Evolutionary conservation across 2,797 vertebrate species (phyloP).

Genomic region (Varecia variegata): DNA sequence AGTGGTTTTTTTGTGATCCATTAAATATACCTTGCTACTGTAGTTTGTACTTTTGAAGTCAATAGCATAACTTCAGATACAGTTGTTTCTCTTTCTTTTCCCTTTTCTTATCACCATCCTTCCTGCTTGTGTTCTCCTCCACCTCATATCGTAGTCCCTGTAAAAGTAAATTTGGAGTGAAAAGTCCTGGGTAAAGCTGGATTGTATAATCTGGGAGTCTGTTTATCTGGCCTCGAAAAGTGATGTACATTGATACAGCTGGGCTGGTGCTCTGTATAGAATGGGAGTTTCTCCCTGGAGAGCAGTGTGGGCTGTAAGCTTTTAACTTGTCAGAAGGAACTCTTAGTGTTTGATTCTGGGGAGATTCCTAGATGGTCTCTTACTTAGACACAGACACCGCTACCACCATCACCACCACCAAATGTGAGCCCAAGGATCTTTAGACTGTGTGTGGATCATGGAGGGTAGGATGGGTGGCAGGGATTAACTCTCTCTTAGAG

Average conservation of each 20-base stretch:
- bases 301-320: not conserved
- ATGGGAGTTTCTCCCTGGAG: not conserved
- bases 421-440: not conserved
- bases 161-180: not conserved
- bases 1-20: not conserved
- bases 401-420: not conserved
- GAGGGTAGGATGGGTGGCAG: not conserved
- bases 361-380: not conserved
- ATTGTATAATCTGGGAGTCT: not conserved
- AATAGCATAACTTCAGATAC: not conserved
- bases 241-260: not conserved
- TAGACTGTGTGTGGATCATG: not conserved
- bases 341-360: not conserved
- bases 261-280: not conserved
- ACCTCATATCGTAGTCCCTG: not conserved
- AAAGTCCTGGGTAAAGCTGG: not conserved
- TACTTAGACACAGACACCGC: not conserved
- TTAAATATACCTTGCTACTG: not conserved
- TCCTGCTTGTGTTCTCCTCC: not conserved
- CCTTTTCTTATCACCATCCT: not conserved
- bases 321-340: constrained; percentile 18
- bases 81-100: not conserved
- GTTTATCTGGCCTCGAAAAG: not conserved
- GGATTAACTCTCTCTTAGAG: not conserved
- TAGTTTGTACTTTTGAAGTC: not conserved